A percentile compares a stretch with the other conserved stretches of the same genome.
Conservation (phyloP, 2,888 invertebrate genomes). For the Eueremaeus valkanovi region DNA sequence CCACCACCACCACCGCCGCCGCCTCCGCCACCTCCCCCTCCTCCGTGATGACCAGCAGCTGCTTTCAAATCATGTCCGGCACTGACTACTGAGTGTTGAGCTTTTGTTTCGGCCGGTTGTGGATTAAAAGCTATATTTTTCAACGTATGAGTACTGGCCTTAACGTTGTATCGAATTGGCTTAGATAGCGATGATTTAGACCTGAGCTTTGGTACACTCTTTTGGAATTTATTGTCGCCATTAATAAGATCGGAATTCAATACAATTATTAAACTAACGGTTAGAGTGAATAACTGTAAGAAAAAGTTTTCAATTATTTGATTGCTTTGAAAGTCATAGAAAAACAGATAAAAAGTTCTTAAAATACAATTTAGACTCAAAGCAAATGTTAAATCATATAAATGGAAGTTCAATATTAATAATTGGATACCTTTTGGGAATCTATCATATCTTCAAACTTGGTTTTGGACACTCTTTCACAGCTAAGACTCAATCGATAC, state of each 20-base stretch:
- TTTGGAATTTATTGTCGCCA: background rate
- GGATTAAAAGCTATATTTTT: background rate
- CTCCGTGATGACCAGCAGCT: constrained; percentile 14
- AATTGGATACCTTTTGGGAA: constrained; percentile 10
- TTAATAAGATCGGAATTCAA: background rate
- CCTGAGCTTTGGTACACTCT: background rate
- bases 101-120: background rate
- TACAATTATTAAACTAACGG: background rate
- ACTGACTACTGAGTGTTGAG: constrained; percentile 8
- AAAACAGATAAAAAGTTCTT: background rate
- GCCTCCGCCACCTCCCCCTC: background rate
- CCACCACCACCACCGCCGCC: constrained; percentile 5
- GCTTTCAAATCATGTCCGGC: background rate
- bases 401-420: background rate
- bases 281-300: background rate
- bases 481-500: background rate
- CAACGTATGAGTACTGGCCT: background rate
- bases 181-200: background rate
- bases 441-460: background rate
- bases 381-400: background rate
- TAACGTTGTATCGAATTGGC: no score
- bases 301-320: no score
- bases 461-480: background rate
- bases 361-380: background rate
- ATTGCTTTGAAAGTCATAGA: no score